These are phyloP conservation scores for Sepiola atlantica DNA, from an alignment of 2,888 invertebrate species.

Conservation along the genomic window DNA sequence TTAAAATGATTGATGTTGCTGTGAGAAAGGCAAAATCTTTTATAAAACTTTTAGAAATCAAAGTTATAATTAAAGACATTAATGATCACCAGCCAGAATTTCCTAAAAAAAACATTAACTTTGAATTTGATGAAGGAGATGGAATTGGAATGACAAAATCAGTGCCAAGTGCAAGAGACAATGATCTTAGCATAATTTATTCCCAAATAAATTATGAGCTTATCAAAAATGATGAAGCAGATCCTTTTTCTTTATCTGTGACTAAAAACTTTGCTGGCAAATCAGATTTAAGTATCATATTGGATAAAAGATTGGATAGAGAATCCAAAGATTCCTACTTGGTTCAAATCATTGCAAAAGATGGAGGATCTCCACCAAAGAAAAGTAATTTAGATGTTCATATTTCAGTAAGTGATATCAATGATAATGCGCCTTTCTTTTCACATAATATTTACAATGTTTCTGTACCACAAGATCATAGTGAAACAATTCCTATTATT, in stretches of 20 bases:
- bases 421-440: background rate
- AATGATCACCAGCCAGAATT: background rate
- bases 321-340: background rate
- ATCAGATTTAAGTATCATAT: constrained; percentile 8
- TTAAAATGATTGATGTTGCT: constrained; percentile 6
- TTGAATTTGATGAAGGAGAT: background rate
- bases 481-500: background rate
- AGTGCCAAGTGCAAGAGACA: background rate
- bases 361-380: background rate
- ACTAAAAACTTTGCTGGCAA: background rate
- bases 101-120: background rate
- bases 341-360: background rate
- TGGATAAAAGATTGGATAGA: background rate
- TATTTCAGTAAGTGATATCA: background rate
- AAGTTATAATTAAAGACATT: background rate
- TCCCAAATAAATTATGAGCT: constrained; percentile 32
- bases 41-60: background rate
- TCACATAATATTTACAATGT: background rate
- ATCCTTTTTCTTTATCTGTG: background rate
- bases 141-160: background rate
- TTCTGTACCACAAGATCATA: background rate
- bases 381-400: constrained; percentile 16
- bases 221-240: background rate
- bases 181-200: background rate
- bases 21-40: background rate